Base-by-base conservation (phyloP, 2,113 vertebrate species). In the Athene cunicularia region DNA sequence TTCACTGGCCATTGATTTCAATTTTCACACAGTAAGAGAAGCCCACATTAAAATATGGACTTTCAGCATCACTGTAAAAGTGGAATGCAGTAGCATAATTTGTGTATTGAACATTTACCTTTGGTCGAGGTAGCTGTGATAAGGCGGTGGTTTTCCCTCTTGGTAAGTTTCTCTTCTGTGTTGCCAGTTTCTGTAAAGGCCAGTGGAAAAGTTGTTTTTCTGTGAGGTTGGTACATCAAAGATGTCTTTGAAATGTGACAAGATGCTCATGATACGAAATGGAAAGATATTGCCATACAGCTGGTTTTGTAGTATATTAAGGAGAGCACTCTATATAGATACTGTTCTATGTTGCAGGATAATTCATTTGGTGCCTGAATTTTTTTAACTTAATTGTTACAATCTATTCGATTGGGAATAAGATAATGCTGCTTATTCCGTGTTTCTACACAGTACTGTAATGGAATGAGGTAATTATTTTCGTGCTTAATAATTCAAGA, bases 381-480 rank as follows among this genome's bases (percentile, higher is more conserved):
- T 95, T 96, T 95, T 96, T 97, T 91, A 96, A 93, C 60, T 76
- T 89, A 73, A 77, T 95, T 90, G 74, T 96, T 96, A 64, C n/a
- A 88, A 95, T 80, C 90, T 95, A 37, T 64, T 95, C 64, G 90
- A 88, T 88, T 0, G 33, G 95, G 97, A 97, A 95, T 94, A 96
- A 97, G 97, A 88, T 90, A 92, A 83, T 91, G 91, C 92, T 88
- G 80, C 95, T 97, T 97, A 97, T 96, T 97, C 97, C 94, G 1
- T 79, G 72, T 97, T 98, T 96, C 92, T 91, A 94, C 94, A 97
- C 93, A 77, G 87, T 94, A 96, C 96, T 94, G 91, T 97, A 93
- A 96, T 97, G 97, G 97, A 98, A 97, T 96, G 95, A 98, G 93
- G 87, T 88, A 43, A 80, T 95, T 91, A 82, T 97, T 97, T 98